Conservation (phyloP, 2,888 invertebrate genomes). For the Creontiades dilutus region DNA sequence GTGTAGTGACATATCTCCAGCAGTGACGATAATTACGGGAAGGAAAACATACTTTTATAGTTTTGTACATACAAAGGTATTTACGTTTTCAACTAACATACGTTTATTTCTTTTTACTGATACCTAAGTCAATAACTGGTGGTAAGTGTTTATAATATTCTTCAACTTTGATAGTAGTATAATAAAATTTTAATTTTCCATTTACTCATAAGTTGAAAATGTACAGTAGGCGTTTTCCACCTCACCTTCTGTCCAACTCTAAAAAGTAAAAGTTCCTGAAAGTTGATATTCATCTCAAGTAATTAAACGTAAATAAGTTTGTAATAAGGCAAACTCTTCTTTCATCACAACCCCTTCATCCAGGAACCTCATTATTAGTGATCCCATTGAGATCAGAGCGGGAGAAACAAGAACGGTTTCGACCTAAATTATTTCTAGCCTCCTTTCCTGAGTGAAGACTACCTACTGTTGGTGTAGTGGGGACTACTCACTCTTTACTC, state of each 20-base stretch:
- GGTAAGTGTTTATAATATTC: too few species aligned
- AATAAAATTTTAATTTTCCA: too few species aligned
- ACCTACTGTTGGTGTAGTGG: background rate
- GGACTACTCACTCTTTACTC: background rate
- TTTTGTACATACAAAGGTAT: too few species aligned
- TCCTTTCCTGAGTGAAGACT: background rate
- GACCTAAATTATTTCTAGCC: background rate
- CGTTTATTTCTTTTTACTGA: too few species aligned
- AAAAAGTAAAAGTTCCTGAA: background rate
- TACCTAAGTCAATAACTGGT: too few species aligned
- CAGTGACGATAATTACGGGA: too few species aligned
- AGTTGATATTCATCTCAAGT: slow-evolving; percentile 21
- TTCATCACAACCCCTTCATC: slow-evolving; percentile 20
- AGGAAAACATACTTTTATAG: too few species aligned
- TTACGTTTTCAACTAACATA: too few species aligned
- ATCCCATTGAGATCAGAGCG: slow-evolving; percentile 23
- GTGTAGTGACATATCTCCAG: too few species aligned
- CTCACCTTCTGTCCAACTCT: background rate
- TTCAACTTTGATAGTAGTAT: too few species aligned
- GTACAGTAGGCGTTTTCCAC: background rate
- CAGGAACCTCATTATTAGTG: slow-evolving; percentile 16
- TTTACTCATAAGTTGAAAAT: too few species aligned
- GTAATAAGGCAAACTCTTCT: slow-evolving; percentile 26
- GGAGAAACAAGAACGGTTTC: slow-evolving; percentile 1
- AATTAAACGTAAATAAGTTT: slow-evolving; percentile 32